Base-by-base conservation (phyloP, 1,140 invertebrate species). In the Mercenaria mercenaria region DNA sequence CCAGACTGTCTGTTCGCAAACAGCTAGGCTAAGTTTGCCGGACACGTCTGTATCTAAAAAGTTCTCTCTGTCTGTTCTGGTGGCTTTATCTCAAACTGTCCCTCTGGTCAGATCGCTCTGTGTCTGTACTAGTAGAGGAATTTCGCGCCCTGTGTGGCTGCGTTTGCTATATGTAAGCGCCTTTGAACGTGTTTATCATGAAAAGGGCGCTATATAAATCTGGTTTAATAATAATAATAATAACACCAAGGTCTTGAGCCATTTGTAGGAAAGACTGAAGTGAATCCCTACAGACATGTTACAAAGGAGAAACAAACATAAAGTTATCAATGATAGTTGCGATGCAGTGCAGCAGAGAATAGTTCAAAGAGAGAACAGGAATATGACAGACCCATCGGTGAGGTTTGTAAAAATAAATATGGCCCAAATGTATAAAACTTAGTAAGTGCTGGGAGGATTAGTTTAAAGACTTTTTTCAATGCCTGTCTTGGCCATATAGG, bases 401-500 rank as follows among this genome's bases (percentile, higher is more conserved):
- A 41, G n/a, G 20, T 64, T 81, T 82, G 50, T 56, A 56, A 32
- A 34, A 34, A 37, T 59, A 81, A 8, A 43, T 32, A 15, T 32
- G 20, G 26, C 32, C 0, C 18, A n/a, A 13, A n/a, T 37, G 39
- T 37, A 15, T 43, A 52, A 69, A 77, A 13, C 26, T 39, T 8
- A 67, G 32, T 34, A 81, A 8, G 20, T 81, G 32, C 20, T 50
- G 56, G 15, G 32, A 34, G 26, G 0, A 69, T 64, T 23, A 89
- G 15, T 29, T 37, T 50, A 72, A 81, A 89, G 6, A 52, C 72
- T 34, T 41, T n/a, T 41, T 47, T 61, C 74, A 18, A 88, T 88
- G 32, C 79, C 85, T 15, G 85, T 76, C 56, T 89, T 89, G 0
- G 87, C 87, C 61, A 89, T 56, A 15, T 83, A 83, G 0, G 47